Base-by-base conservation (phyloP, 1,140 invertebrate species). In the Eupeodes corollae region DNA sequence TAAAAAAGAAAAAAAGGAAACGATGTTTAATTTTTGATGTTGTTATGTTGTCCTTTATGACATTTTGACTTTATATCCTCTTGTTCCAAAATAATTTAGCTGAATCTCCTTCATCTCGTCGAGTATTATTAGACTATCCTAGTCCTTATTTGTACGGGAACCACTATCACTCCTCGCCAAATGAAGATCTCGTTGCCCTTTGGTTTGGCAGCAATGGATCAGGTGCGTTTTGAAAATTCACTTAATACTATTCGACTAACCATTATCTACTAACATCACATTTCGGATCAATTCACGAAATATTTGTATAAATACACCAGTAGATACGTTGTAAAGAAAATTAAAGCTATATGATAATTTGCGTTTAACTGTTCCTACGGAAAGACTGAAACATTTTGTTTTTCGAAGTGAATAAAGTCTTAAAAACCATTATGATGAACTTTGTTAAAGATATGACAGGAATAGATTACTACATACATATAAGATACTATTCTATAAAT, bases 161-260 rank as follows among this genome's bases (percentile, higher is more conserved):
- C 46, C 67, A 73, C 52, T 67, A 70, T 46, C 59, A 63, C 52
- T 69, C 64, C 51, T 67, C 66, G 43, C 63, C 70, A 41, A 66
- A 58, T 49, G 73, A 75, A 55, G 73, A 75, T 55, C 58, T 75
- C 47, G 71, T 75, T 46, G 71, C 73, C 52, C 63, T 75, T 56
- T 75, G 73, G 73, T 73, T 75, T 58, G 66, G 72, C 52, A 69
- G 69, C 57, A 69, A 71, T 60, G 62, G 70, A 39, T 55, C 71
- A 69, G 72, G 73, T 70, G 52, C 61, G 63, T 60, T 12, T 15
- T 30, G 12, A 30, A 44, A 44, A 44, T 44, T 6, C 26, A 42
- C 26, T 16, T 42, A 12, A 41, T 21, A 39, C 37, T 39, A 21
- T 41, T 26, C 21, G 39, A 18, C 39, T 41, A 41, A 41, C 26